Conservation (phyloP, 35 echinoderm and acorn worm genomes). For the Chiridota heheva region DNA sequence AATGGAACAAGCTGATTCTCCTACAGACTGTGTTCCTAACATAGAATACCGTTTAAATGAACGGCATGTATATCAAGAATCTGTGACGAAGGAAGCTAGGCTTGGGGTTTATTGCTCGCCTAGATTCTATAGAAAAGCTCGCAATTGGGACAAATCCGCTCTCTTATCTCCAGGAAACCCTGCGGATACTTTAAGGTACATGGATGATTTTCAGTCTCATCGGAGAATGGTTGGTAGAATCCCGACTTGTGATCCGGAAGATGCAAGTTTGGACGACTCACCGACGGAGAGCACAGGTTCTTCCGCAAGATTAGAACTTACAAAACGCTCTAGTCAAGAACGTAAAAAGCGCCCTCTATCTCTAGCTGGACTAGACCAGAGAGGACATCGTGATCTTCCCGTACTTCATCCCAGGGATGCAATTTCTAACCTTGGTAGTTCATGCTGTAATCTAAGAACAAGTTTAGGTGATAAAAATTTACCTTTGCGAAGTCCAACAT, state of each 20-base stretch:
- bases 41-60: conserved; percentile 27
- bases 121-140: conserved; percentile 36
- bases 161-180: too few relatives aligned
- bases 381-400: conserved; percentile 3
- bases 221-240: background rate
- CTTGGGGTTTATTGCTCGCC: conserved; percentile 42
- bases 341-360: conserved; percentile 34
- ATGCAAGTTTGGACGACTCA: conserved; percentile 35
- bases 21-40: too few relatives aligned
- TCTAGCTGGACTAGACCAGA: conserved; percentile 26
- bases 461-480: conserved; percentile 2
- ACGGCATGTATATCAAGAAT: background rate
- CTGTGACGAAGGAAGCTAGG: background rate
- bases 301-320: conserved; percentile 34
- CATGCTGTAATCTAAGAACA: conserved; percentile 48
- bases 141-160: too few relatives aligned
- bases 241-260: too few relatives aligned
- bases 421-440: conserved; percentile 34
- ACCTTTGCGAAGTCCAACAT: conserved; percentile 20
- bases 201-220: background rate
- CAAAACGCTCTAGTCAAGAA: conserved; percentile 26
- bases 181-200: too few relatives aligned
- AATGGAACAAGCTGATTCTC: too few relatives aligned
- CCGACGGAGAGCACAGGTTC: conserved; percentile 42
- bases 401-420: background rate